These are phyloP conservation scores for Drosophila burlai DNA, from an alignment of 1,140 invertebrate species.

Conservation along the genomic window DNA sequence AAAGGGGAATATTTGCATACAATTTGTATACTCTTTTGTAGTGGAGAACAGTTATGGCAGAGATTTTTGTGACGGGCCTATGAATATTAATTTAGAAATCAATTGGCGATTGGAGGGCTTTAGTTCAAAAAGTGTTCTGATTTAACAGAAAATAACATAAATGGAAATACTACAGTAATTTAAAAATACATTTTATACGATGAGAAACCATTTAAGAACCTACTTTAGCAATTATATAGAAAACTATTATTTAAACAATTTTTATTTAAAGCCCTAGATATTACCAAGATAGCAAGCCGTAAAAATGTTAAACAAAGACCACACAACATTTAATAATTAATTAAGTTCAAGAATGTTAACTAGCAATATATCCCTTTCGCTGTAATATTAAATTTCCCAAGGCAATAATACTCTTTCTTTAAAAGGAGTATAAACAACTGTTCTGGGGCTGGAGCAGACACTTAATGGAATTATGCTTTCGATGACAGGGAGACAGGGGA, in stretches of 20 bases:
- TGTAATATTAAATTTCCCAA: too few relatives aligned
- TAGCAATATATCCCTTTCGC: background rate
- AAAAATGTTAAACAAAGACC: background rate
- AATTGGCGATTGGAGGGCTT: conserved; percentile 5
- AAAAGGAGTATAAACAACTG: conserved; percentile 20
- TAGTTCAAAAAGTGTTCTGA: background rate
- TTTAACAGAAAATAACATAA: background rate
- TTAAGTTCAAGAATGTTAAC: background rate
- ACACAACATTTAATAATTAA: background rate
- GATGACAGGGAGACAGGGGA: background rate
- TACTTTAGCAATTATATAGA: background rate
- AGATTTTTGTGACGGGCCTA: conserved; percentile 22
- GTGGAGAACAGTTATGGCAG: background rate
- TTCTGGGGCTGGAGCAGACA: conserved; percentile 1
- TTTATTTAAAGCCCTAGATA: too few relatives aligned
- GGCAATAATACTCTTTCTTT: background rate
- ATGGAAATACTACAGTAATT: background rate
- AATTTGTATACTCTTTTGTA: conserved; percentile 51
- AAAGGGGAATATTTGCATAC: conserved; percentile 42
- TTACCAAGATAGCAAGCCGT: too few relatives aligned
- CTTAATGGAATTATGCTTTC: conserved; percentile 35
- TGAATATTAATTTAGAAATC: conserved; percentile 30
- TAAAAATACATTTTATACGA: background rate
- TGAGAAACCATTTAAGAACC: too few relatives aligned
- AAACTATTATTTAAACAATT: background rate